Conservation (phyloP, 2,113 vertebrate genomes). For the Micromys minutus region DNA sequence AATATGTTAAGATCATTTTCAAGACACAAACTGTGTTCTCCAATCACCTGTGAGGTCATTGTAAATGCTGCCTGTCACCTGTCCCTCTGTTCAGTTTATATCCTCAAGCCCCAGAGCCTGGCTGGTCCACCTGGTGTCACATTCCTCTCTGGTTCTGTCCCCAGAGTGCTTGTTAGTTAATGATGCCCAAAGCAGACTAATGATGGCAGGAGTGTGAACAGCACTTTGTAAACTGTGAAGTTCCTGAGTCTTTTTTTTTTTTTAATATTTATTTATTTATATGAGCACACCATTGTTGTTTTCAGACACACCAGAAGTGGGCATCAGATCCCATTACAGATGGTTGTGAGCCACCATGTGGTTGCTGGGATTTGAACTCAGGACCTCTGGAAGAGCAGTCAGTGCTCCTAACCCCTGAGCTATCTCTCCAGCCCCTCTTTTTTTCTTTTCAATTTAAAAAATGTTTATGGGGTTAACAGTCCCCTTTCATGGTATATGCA, state of each 20-base stretch:
- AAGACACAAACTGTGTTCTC: not conserved
- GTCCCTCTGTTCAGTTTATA: not conserved
- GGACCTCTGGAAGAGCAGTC: too few species aligned
- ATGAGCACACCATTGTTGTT: too few species aligned
- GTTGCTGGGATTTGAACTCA: too few species aligned
- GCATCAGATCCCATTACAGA: too few species aligned
- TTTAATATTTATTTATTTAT: too few species aligned
- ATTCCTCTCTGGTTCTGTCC: not conserved
- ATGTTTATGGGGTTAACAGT: too few species aligned
- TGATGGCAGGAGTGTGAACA: not conserved
- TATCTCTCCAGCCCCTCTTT: too few species aligned
- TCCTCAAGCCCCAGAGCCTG: not conserved
- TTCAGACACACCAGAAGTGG: too few species aligned
- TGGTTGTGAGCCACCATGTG: too few species aligned
- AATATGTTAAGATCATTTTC: not conserved
- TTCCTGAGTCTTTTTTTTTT: not conserved
- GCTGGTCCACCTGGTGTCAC: not conserved
- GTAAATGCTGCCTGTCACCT: not conserved
- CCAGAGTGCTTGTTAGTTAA: not conserved
- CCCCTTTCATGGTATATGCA: too few species aligned
- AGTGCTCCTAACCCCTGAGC: too few species aligned
- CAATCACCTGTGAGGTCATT: not conserved
- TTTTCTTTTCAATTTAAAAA: not conserved
- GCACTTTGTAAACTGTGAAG: not conserved
- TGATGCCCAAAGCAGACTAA: not conserved